These are phyloP conservation scores for Villa cingulata DNA, from an alignment of 2,888 invertebrate genomes.

Conservation along the genomic window DNA sequence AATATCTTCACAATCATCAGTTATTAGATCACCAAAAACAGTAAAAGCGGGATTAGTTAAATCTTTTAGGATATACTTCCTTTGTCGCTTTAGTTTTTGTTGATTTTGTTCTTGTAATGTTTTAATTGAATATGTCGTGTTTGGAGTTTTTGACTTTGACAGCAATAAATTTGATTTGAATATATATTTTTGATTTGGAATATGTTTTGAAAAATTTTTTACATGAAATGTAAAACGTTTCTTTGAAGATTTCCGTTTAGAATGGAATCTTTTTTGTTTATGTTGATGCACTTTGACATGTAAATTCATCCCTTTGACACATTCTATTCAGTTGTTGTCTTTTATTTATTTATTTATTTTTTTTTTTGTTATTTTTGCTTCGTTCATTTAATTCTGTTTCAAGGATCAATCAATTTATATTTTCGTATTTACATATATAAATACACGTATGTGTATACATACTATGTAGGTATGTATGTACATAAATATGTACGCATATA, in stretches of 20 bases:
- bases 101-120: neutral
- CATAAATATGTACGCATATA: too few species aligned
- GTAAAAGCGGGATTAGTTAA: neutral
- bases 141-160: too few species aligned
- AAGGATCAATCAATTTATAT: too few species aligned
- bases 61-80: neutral
- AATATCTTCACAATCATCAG: neutral
- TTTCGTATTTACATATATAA: too few species aligned
- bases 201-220: too few species aligned
- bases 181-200: neutral
- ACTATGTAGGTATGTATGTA: too few species aligned
- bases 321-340: neutral
- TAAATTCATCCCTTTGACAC: neutral
- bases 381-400: too few species aligned
- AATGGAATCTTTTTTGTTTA: neutral
- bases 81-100: neutral
- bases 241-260: neutral
- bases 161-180: too few species aligned
- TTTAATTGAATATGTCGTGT: too few species aligned
- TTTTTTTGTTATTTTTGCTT: too few species aligned
- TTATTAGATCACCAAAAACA: neutral
- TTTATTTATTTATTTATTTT: too few species aligned
- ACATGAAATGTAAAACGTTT: neutral
- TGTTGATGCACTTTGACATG: neutral
- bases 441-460: too few species aligned